Percentiles rank a stretch among this genome's conserved stretches.
Evolutionary conservation across 2,797 vertebrate genomes (phyloP).

Genomic region (Halcyon leucocephala): DNA sequence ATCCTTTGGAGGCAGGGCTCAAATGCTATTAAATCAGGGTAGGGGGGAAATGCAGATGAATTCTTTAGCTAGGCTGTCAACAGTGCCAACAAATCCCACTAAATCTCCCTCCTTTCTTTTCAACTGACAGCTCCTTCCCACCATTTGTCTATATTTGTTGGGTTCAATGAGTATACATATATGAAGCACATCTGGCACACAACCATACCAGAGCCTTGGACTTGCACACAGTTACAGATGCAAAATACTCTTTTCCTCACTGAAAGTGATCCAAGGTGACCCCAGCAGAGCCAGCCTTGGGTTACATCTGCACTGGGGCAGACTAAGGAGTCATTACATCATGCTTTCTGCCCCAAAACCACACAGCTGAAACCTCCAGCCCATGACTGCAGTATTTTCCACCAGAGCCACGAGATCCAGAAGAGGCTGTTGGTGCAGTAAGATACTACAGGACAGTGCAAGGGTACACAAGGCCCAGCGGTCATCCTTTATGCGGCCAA

Average conservation of each 20-base stretch:
- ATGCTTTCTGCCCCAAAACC: not conserved
- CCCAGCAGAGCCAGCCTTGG: not conserved
- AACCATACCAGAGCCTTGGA: not conserved
- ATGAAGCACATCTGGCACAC: not conserved
- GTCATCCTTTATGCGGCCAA: not conserved
- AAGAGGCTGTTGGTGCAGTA: not conserved
- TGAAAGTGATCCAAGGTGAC: not conserved
- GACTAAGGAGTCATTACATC: not conserved
- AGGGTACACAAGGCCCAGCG: not conserved
- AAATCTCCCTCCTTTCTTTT: not conserved
- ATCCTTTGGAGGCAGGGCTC: not conserved
- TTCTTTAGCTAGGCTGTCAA: not conserved
- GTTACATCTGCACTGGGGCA: not conserved
- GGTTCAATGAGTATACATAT: not conserved
- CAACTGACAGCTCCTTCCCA: not conserved
- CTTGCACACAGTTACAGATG: not conserved
- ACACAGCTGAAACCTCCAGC: not conserved
- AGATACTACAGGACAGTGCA: not conserved
- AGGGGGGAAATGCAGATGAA: not conserved
- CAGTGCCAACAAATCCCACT: not conserved
- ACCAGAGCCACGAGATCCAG: not conserved
- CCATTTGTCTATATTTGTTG: not conserved
- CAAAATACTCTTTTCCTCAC: not conserved
- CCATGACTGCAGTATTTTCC: fast-evolving
- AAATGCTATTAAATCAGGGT: not conserved